A percentile compares a stretch with the other conserved stretches of the same genome.
Conservation (phyloP, 2,113 vertebrate species). For the Laticauda laticaudata region DNA sequence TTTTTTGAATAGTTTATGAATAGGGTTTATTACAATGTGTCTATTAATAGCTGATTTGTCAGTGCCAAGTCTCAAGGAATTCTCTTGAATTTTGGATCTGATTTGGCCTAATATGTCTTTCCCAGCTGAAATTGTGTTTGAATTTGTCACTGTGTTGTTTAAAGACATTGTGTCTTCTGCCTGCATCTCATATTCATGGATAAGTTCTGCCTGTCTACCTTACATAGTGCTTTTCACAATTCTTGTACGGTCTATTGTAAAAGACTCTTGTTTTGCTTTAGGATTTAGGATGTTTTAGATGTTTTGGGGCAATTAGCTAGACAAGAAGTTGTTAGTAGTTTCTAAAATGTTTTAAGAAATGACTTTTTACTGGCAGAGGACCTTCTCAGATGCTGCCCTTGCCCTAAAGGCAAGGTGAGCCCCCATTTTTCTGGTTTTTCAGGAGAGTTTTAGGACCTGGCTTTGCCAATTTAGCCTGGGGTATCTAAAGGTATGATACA, state of each 20-base stretch:
- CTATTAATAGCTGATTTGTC: not conserved
- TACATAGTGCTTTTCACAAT: not conserved
- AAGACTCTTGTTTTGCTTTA: not conserved
- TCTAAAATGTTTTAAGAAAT: not conserved
- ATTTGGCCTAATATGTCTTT: not conserved
- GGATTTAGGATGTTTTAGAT: not conserved
- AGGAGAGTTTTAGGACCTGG: not conserved
- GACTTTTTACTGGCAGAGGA: not conserved
- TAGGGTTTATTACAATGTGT: not conserved
- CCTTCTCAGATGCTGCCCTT: not conserved
- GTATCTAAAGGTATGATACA: not conserved
- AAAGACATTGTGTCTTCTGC: not conserved
- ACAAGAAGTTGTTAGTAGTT: not conserved
- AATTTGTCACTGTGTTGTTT: not conserved
- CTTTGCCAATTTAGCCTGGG: not conserved
- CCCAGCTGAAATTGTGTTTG: not conserved
- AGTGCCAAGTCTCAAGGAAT: not conserved
- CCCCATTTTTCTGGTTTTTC: not conserved
- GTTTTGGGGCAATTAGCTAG: not conserved
- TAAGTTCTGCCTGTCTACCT: not conserved
- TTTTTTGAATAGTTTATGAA: not conserved
- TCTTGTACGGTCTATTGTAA: not conserved
- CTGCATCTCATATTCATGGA: not conserved
- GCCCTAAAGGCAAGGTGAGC: not conserved
- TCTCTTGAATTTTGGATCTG: not conserved